phyloP scores from a whole-genome alignment of 2,888 invertebrate species.

The Polyploca ridens region DNA sequence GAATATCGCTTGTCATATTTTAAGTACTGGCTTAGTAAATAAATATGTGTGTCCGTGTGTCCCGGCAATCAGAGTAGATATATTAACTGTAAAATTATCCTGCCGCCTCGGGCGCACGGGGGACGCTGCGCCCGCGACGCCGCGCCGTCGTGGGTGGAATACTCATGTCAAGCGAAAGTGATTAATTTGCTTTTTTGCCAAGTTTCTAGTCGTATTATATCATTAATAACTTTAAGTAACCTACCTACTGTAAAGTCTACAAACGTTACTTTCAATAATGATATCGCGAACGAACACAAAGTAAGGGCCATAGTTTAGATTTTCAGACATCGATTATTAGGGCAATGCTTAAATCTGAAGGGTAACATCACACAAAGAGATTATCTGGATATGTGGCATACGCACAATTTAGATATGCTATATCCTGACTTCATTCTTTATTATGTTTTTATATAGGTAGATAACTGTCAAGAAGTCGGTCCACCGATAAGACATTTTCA shows the following conservation, averaged over 20 bases:
- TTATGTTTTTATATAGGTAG: too few relatives aligned
- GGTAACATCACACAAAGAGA: too few relatives aligned
- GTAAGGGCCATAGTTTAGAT: too few relatives aligned
- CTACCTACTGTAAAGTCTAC: not conserved
- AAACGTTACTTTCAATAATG: too few relatives aligned
- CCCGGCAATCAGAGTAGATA: conserved; percentile 77
- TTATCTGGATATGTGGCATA: too few relatives aligned
- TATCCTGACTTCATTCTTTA: too few relatives aligned
- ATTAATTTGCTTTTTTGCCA: conserved; percentile 8
- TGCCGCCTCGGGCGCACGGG: conserved; percentile 52
- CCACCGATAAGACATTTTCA: too few relatives aligned
- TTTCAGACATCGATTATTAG: too few relatives aligned
- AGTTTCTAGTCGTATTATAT: not conserved
- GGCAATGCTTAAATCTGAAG: too few relatives aligned
- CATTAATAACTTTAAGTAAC: not conserved
- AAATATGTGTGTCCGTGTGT: conserved; percentile 62
- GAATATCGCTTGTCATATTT: conserved; percentile 47
- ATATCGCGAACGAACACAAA: not conserved
- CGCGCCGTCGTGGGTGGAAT: conserved; percentile 35
- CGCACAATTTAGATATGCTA: not conserved
- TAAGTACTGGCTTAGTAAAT: conserved; percentile 58
- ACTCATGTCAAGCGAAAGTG: conserved; percentile 16
- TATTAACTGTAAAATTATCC: conserved; percentile 75
- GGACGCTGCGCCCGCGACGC: conserved; percentile 12
- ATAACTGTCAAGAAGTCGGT: too few relatives aligned